Evolutionary conservation across 2,888 invertebrate species (phyloP).

Genomic region (Bedellia somnulentella): DNA sequence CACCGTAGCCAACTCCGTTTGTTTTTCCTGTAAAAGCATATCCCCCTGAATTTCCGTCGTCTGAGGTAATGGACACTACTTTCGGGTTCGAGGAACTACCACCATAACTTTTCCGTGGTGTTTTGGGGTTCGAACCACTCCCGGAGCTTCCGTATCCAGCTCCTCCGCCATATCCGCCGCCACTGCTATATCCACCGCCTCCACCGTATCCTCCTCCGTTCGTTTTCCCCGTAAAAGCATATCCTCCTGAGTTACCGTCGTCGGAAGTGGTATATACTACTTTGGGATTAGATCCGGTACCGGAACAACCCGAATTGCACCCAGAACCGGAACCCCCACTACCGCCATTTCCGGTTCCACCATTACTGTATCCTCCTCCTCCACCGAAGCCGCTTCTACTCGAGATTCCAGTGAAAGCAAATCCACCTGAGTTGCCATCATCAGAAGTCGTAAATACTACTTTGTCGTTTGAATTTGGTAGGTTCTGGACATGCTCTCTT

Average conservation of each 20-base stretch:
- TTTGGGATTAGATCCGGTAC: neutral
- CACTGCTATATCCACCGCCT: conserved; percentile 14
- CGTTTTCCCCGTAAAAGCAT: neutral
- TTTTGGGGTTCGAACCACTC: too few species aligned
- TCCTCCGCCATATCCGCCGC: conserved; percentile 18
- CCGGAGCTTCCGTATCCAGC: conserved; percentile 16
- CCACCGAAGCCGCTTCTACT: conserved; percentile 43
- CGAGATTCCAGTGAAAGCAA: conserved; percentile 37
- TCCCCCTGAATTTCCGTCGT: conserved; percentile 46
- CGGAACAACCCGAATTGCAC: conserved; percentile 3
- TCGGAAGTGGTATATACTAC: neutral
- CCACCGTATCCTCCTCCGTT: conserved; percentile 13
- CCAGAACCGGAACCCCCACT: conserved; percentile 12
- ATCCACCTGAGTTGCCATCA: conserved; percentile 46
- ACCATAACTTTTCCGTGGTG: conserved; percentile 13
- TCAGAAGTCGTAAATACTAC: conserved; percentile 34
- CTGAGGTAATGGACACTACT: conserved; percentile 32
- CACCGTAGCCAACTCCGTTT: conserved; percentile 42
- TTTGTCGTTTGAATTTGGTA: conserved; percentile 19
- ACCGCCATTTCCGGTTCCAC: conserved; percentile 21
- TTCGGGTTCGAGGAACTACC: conserved; percentile 15
- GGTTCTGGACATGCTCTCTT: conserved; percentile 9
- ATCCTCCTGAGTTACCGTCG: neutral
- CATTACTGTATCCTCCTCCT: conserved; percentile 28
- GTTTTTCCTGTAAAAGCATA: conserved; percentile 38